Evolutionary conservation across 2,888 invertebrate genomes (phyloP).

Genomic region (Noctua janthe): DNA sequence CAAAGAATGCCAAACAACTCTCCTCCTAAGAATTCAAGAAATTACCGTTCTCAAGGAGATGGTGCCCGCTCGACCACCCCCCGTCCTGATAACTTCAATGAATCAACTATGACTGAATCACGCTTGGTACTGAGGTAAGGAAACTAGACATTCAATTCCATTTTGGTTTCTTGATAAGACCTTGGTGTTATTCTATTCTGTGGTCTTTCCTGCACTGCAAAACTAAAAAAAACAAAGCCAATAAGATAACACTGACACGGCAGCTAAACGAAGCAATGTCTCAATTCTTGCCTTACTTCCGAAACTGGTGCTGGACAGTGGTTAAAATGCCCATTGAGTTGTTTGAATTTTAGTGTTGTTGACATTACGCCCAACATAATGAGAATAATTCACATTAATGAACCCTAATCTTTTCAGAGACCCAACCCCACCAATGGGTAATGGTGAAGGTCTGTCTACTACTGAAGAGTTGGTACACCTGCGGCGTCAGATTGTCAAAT

Average conservation of each 20-base stretch:
- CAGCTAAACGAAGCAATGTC: neutral
- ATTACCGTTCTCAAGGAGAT: conserved; percentile 83
- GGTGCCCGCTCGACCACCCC: conserved; percentile 83
- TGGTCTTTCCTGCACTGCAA: neutral
- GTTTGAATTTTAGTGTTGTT: neutral
- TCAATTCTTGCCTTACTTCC: neutral
- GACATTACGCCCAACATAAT: neutral
- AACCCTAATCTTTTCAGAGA: conserved; percentile 86
- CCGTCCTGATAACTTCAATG: conserved; percentile 84
- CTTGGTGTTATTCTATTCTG: neutral
- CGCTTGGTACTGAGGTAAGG: conserved; percentile 84
- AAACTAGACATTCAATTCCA: conserved; percentile 1
- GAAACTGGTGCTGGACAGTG: neutral
- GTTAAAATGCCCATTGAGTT: neutral
- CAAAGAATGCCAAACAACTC: conserved; percentile 78
- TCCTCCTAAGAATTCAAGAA: conserved; percentile 81
- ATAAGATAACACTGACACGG: neutral
- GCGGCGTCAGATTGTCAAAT: conserved; percentile 95
- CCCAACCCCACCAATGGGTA: conserved; percentile 92
- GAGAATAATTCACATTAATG: neutral
- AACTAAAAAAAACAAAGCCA: neutral
- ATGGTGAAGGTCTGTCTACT: conserved; percentile 92
- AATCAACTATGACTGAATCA: conserved; percentile 88
- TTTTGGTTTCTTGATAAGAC: neutral
- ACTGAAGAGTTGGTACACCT: conserved; percentile 95